These are phyloP conservation scores for Acipenser oxyrinchus DNA, from an alignment of 2,797 vertebrate species.

Conservation along the genomic window DNA sequence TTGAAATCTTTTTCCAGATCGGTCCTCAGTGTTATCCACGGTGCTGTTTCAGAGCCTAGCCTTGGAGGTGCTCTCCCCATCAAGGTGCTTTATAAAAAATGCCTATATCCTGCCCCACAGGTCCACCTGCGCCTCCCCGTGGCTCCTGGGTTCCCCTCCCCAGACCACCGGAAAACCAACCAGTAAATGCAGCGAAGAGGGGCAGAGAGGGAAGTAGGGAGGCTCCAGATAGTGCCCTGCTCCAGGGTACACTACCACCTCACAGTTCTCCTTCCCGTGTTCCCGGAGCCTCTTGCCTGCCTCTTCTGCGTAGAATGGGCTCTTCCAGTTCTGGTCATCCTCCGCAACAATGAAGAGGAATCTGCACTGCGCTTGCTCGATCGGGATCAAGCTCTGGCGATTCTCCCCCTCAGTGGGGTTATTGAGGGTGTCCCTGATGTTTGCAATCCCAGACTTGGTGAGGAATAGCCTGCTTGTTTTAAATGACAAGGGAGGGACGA, in stretches of 20 bases:
- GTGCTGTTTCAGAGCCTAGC: conserved; percentile 14
- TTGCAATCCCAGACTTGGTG: conserved; percentile 29
- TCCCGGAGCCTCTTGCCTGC: conserved; percentile 58
- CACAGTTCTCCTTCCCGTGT: conserved; percentile 65
- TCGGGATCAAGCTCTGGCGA: conserved; percentile 26
- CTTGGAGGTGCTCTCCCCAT: conserved; percentile 13
- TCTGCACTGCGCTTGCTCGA: background rate
- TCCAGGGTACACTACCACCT: conserved; percentile 68
- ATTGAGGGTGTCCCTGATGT: conserved; percentile 29
- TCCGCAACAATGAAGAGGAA: conserved; percentile 2
- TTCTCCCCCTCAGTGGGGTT: conserved; percentile 46
- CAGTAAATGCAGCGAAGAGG: conserved; percentile 52
- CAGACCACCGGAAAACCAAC: conserved; percentile 46
- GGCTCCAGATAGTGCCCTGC: conserved; percentile 81
- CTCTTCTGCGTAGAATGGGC: conserved; percentile 43
- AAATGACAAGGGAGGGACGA: conserved; percentile 31
- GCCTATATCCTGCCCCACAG: conserved; percentile 67
- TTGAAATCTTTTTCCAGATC: too few species aligned
- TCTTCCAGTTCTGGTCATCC: conserved; percentile 44
- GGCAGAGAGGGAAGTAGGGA: conserved; percentile 67
- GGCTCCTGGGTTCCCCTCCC: conserved; percentile 71
- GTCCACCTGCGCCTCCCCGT: conserved; percentile 71
- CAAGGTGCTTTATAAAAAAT: conserved; percentile 70
- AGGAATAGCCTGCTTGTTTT: conserved; percentile 9
- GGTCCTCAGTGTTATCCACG: too few species aligned